Conservation (phyloP, 2,888 invertebrate species). For the Drosophila mercatorum region DNA sequence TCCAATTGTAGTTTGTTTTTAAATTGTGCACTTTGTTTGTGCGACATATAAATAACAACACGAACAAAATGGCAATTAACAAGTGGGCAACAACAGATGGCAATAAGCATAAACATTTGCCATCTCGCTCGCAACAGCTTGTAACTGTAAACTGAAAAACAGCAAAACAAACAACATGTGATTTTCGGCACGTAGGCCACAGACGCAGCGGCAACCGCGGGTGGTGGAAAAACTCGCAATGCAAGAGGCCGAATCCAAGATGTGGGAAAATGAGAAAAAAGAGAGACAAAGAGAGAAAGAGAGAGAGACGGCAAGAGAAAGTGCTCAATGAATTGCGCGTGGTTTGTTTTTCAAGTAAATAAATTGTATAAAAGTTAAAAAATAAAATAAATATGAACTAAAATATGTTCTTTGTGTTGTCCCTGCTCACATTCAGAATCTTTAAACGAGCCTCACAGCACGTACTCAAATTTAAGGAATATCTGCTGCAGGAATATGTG, state of each 20-base stretch:
- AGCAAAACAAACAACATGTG: slow-evolving; percentile 77
- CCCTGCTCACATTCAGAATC: neutral
- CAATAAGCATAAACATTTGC: slow-evolving; percentile 29
- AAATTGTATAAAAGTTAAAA: neutral
- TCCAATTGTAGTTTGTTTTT: slow-evolving; percentile 46
- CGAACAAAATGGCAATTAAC: neutral
- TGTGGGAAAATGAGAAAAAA: slow-evolving; percentile 9
- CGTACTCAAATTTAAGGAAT: slow-evolving; percentile 1
- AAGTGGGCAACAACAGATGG: slow-evolving; percentile 13
- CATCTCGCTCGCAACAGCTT: slow-evolving; percentile 31
- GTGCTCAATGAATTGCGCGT: slow-evolving; percentile 40
- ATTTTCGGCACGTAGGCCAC: slow-evolving; percentile 76
- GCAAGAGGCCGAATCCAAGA: slow-evolving; percentile 17
- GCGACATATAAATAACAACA: neutral
- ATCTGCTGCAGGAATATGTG: neutral
- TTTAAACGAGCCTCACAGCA: slow-evolving; percentile 5
- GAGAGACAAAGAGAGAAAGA: neutral
- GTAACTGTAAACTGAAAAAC: slow-evolving; percentile 52
- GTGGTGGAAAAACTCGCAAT: slow-evolving; percentile 62
- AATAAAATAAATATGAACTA: neutral
- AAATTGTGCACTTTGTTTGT: slow-evolving; percentile 11
- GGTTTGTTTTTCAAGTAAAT: slow-evolving; percentile 1
- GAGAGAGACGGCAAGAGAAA: slow-evolving; percentile 1
- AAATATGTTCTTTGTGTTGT: neutral
- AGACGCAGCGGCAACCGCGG: slow-evolving; percentile 37